Evolutionary conservation across 2,113 vertebrate genomes (phyloP), one percentile per base, ranked within the genome.

Genomic region (Calidris pugnax): DNA sequence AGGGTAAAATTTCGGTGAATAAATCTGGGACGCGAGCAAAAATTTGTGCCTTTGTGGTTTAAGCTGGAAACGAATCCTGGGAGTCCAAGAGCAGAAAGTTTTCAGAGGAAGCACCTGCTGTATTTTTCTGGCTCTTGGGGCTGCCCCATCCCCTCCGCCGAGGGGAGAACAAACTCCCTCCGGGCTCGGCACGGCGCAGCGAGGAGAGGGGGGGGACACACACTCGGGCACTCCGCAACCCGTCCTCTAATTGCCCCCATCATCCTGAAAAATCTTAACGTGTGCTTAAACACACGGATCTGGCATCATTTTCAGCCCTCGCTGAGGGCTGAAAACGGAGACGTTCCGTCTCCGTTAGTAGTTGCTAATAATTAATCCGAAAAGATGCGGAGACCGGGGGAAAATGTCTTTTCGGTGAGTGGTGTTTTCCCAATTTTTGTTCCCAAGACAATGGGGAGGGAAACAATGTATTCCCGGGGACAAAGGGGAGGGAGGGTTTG

Each of bases 401-500:
- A 76, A 85, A 87, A 83, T 77, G 30, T 67, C 11, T 90, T 95
- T 72, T 23, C 72, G 41, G 56, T 4, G 14, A 82, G 24, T 43
- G 23, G 7, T 75, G 39, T 67, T 87, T 93, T 68, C 60, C 73
- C 43, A 64, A 75, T 72, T 94, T 94, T 92, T 79, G 6, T 91
- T 85, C 41, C 30, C 33, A 68, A 87, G 60, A 47, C 47, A 89
- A 81, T 28, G n/a, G 79, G 47, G 78, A 85, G 15, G n/a, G 57
- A 87, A 92, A 51, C 27, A 67, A 32, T 68, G 53, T 87, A 18
- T 85, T 94, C 17, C 2, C 48, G 55, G 20, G 89, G 51, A 95
- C 69, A 94, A 96, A 94, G 77, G 63, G 78, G 57, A 87, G 45
- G 66, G 67, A 80, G 47, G 17, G 51, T 75, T 95, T 85, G 62